These are phyloP conservation scores for Pterostichus madidus DNA, from an alignment of 2,888 invertebrate genomes.

Conservation along the genomic window DNA sequence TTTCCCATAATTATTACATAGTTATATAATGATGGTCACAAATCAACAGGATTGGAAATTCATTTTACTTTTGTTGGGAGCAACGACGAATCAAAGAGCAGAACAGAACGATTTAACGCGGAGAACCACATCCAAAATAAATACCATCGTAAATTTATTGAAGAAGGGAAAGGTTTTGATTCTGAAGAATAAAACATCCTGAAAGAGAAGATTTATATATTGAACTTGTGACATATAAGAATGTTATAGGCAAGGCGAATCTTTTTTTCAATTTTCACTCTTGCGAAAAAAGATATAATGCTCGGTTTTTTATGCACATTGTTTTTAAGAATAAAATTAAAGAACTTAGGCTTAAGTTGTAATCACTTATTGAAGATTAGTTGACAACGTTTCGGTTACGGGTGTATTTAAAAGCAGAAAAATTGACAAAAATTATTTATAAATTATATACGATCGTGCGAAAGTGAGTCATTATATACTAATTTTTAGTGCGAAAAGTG, in stretches of 20 bases:
- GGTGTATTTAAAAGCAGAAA: no score
- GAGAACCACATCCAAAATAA: slow-evolving; percentile 34
- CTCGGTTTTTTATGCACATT: no score
- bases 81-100: background rate
- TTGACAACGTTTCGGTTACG: no score
- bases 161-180: slow-evolving; percentile 42
- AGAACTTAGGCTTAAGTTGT: no score
- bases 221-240: slow-evolving; percentile 43
- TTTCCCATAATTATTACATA: background rate
- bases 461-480: no score
- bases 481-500: no score
- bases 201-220: slow-evolving; percentile 42
- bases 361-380: no score
- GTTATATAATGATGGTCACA: no score
- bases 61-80: slow-evolving; percentile 4
- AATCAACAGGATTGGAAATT: slow-evolving; percentile 8
- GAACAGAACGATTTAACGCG: slow-evolving; percentile 10
- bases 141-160: slow-evolving; percentile 38
- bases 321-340: no score
- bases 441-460: no score
- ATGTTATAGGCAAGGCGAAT: background rate
- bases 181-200: slow-evolving; percentile 40
- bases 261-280: slow-evolving; percentile 33
- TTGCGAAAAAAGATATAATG: background rate
- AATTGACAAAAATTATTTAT: no score